A percentile compares a stretch with the other conserved stretches of the same genome.
These are phyloP conservation scores for Catocala sponsa DNA, from an alignment of 2,888 invertebrate genomes.

Conservation along the genomic window DNA sequence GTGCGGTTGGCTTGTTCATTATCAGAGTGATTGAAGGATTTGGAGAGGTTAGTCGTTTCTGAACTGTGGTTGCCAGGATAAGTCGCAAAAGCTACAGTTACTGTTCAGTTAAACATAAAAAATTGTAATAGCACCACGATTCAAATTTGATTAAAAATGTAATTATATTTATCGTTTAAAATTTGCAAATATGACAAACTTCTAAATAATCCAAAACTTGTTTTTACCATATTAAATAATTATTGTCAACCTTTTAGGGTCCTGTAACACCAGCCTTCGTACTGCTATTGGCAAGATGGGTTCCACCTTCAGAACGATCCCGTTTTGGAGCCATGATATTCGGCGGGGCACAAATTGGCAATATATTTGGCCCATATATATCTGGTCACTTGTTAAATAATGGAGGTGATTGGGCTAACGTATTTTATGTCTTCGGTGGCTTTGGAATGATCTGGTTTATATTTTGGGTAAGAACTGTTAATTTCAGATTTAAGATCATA, in stretches of 20 bases:
- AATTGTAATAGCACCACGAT: too few species aligned
- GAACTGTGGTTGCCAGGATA: neutral
- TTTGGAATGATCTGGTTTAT: conserved; percentile 86
- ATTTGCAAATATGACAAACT: too few species aligned
- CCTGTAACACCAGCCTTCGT: conserved; percentile 89
- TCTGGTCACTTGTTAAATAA: conserved; percentile 80
- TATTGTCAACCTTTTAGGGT: conserved; percentile 71
- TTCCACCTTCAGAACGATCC: conserved; percentile 87
- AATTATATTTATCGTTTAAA: too few species aligned
- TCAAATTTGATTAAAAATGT: too few species aligned
- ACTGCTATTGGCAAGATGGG: conserved; percentile 88
- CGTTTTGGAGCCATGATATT: conserved; percentile 88
- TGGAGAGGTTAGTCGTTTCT: conserved; percentile 89
- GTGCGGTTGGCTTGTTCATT: conserved; percentile 86
- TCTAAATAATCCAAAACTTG: too few species aligned
- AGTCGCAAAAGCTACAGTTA: too few species aligned
- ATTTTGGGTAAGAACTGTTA: conserved; percentile 74
- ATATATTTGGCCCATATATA: conserved; percentile 83
- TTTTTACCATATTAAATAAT: too few species aligned
- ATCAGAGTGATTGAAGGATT: conserved; percentile 83
- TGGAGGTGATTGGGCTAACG: conserved; percentile 86
- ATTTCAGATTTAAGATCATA: conserved; percentile 53
- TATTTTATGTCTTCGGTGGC: conserved; percentile 88
- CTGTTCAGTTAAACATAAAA: too few species aligned
- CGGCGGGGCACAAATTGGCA: conserved; percentile 87